Evolutionary conservation across 2,888 invertebrate species (phyloP), one percentile per base, ranked within the genome.

Genomic region (Cacoxenus indagator): DNA sequence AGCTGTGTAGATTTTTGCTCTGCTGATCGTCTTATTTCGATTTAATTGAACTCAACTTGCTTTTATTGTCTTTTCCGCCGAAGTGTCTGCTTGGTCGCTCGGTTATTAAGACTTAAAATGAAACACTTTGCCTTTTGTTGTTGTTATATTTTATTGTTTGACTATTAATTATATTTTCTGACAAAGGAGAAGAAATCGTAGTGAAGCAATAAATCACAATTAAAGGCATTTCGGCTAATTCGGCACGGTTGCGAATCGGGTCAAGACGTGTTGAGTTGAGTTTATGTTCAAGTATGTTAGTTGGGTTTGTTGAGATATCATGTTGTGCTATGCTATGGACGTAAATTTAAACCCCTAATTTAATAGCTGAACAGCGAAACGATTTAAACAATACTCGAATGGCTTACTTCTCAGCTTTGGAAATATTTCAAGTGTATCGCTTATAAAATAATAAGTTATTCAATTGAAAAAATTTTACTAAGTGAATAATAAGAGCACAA

Each of bases 151-250:
- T 48, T 48, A n/a, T 14, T 48, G 19, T 29, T 57, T 57, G 9
- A 29, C 27, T 57, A 24, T 54, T 26, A 54, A 54, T 57, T 29
- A 57, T 57, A 57, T 29, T 29, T 29, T 29, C 14, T 11, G 26
- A 57, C 57, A 57, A 57, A 57, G n/a, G 29, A 57, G 57, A 27
- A 57, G 57, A 27, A 29, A 27, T 57, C 29, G n/a, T 57, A 29
- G 29, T 57, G 29, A 29, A 57, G 14, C 29, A 57, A 57, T 57
- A 27, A 57, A 57, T 57, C 57, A 57, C 29, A 27, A 11, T 57
- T n/a, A 57, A 31, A 29, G 6, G n/a, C 27, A 26, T 27, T 57
- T 29, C 8, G 14, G 19, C n/a, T 19, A 4, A n/a, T 24, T 24
- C 22, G 24, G 51, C 51, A 19, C 9, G 9, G 17, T 51, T 19